These are phyloP conservation scores for Platyrinchus mystaceus DNA, from an alignment of 2,797 vertebrate species.

Conservation along the genomic window DNA sequence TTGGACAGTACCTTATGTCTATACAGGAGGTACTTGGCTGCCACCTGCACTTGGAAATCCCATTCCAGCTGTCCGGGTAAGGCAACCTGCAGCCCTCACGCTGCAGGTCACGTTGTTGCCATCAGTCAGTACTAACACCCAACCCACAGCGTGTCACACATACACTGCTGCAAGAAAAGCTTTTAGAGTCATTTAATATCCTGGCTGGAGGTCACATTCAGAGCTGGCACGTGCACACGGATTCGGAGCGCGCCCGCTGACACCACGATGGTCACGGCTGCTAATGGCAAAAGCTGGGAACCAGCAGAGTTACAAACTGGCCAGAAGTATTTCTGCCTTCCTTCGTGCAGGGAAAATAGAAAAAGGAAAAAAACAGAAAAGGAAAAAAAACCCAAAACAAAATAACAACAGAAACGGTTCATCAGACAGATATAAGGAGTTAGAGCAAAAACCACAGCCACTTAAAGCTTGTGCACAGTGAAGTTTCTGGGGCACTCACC, in stretches of 20 bases:
- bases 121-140: background rate
- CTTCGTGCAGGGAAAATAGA: background rate
- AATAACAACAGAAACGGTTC: background rate
- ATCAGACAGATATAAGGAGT: background rate
- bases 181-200: background rate
- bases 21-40: fast-evolving
- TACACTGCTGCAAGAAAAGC: background rate
- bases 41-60: background rate
- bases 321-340: background rate
- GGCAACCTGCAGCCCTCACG: background rate
- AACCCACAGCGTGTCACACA: fast-evolving
- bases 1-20: background rate
- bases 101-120: background rate
- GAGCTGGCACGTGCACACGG: fast-evolving
- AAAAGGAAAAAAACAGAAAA: background rate
- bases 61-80: fast-evolving
- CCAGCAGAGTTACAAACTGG: background rate
- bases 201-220: background rate
- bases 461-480: background rate
- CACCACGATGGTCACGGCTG: fast-evolving
- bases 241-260: fast-evolving
- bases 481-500: constrained; percentile 1
- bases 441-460: constrained; percentile 45
- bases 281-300: background rate
- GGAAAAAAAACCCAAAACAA: background rate